These are phyloP conservation scores for Nycticebus coucang DNA, from an alignment of 2,113 vertebrate species.

Conservation along the genomic window DNA sequence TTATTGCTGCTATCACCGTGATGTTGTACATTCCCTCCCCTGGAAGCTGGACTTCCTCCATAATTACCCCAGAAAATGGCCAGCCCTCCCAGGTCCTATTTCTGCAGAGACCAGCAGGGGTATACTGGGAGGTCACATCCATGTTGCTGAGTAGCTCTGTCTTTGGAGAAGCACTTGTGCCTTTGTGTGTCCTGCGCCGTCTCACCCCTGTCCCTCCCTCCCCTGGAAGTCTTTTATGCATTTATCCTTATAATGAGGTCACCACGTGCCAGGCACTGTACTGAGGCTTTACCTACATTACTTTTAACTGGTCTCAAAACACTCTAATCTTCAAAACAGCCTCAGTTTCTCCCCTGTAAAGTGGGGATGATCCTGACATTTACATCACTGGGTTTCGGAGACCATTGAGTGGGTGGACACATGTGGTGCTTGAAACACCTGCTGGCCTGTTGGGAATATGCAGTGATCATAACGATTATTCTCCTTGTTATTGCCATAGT, in stretches of 20 bases:
- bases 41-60: not conserved
- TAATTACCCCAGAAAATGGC: not conserved
- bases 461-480: not conserved
- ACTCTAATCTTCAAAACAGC: not conserved
- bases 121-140: rapidly evolving
- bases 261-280: not conserved
- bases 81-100: rapidly evolving
- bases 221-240: not conserved
- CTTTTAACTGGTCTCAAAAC: not conserved
- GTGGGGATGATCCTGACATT: not conserved
- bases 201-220: not conserved
- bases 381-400: not conserved
- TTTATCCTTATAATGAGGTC: not conserved
- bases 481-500: not conserved
- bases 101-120: not conserved
- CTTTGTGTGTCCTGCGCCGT: not conserved
- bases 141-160: not conserved
- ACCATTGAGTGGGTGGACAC: not conserved
- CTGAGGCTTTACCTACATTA: rapidly evolving
- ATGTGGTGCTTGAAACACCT: not conserved
- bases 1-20: too few species aligned
- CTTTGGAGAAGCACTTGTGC: not conserved
- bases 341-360: not conserved
- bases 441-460: not conserved
- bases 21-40: not conserved